phyloP scores from a whole-genome alignment of 2,113 vertebrate species.

The Cyanoramphus novaezelandiae region DNA sequence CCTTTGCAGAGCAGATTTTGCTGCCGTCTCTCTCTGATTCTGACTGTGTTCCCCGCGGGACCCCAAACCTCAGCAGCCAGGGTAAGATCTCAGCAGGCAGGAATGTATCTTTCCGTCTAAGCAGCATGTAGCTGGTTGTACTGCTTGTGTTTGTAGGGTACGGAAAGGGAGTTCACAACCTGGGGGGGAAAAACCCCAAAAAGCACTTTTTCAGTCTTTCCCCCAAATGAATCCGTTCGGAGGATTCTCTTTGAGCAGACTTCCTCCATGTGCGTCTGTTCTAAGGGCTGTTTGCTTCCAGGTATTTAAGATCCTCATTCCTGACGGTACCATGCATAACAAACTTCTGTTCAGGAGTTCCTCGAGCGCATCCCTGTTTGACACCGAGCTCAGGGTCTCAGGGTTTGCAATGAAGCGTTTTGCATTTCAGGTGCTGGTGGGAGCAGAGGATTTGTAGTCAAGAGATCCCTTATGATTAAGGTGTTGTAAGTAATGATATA shows the following conservation, averaged over 20 bases:
- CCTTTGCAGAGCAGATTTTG: background rate
- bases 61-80: background rate
- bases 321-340: background rate
- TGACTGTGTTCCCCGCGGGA: background rate
- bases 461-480: background rate
- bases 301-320: background rate
- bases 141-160: background rate
- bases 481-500: background rate
- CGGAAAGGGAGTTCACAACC: background rate
- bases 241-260: background rate
- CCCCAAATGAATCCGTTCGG: background rate
- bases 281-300: background rate
- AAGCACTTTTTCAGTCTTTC: background rate
- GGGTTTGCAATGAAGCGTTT: background rate
- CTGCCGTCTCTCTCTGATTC: background rate
- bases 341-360: background rate
- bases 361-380: background rate
- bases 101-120: background rate
- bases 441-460: background rate
- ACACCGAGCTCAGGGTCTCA: background rate
- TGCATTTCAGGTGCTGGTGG: background rate
- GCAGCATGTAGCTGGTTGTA: background rate
- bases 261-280: background rate
- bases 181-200: accelerated
- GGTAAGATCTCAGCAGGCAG: background rate